phyloP scores from a whole-genome alignment of 1,140 invertebrate species.

The Papilio dardanus region DNA sequence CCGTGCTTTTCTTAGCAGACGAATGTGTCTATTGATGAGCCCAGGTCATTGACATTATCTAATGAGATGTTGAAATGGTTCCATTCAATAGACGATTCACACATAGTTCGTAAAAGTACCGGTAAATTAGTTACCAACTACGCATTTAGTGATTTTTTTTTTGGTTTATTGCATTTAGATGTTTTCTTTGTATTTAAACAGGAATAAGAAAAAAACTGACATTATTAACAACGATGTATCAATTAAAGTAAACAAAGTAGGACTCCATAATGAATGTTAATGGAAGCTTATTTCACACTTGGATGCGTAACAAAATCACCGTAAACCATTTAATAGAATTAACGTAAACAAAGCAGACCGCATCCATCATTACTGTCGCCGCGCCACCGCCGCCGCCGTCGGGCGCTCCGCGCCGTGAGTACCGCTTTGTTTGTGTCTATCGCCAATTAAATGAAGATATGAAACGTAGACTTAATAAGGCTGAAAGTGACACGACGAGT shows the following conservation, averaged over 20 bases:
- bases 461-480: slow-evolving; percentile 41
- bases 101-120: not conserved
- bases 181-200: not conserved
- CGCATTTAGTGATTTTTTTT: not conserved
- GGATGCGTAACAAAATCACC: not conserved
- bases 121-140: not conserved
- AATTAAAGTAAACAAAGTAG: not conserved
- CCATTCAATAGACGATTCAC: not conserved
- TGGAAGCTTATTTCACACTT: not conserved
- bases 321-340: slow-evolving; percentile 30
- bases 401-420: not conserved
- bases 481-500: slow-evolving; percentile 46
- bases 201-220: not conserved
- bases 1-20: slow-evolving; percentile 54
- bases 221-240: not conserved
- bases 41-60: slow-evolving; percentile 5
- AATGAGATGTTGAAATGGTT: not conserved
- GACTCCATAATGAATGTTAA: not conserved
- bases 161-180: not conserved
- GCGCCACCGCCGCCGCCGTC: not conserved
- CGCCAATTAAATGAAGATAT: slow-evolving; percentile 38
- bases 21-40: slow-evolving; percentile 37
- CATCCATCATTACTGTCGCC: slow-evolving; percentile 29
- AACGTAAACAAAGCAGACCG: slow-evolving; percentile 27
- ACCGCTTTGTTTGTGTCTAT: slow-evolving; percentile 30